A percentile compares a stretch with the other conserved stretches of the same genome.
Conservation (phyloP, 2,888 invertebrate genomes). For the Nineta flava region DNA sequence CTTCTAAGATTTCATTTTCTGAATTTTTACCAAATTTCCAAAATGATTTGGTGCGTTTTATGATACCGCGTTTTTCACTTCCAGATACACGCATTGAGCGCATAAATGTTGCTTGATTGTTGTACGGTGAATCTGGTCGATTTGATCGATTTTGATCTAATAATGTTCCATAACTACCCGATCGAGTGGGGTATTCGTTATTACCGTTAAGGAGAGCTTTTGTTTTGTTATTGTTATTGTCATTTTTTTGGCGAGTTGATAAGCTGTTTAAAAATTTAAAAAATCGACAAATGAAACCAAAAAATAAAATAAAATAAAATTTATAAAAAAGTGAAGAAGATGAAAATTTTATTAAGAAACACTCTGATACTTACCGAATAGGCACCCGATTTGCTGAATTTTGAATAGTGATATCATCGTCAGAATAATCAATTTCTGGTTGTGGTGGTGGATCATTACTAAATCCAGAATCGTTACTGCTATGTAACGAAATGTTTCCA, state of each 20-base stretch:
- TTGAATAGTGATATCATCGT: conserved; percentile 57
- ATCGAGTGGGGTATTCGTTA: conserved; percentile 20
- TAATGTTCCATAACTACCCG: conserved; percentile 25
- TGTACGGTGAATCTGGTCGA: conserved; percentile 27
- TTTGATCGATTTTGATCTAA: conserved; percentile 15
- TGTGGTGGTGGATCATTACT: conserved; percentile 77
- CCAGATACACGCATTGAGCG: conserved; percentile 30
- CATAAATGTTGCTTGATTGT: conserved; percentile 35
- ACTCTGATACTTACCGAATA: conserved; percentile 28
- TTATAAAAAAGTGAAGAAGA: conserved; percentile 16
- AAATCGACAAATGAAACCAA: no score
- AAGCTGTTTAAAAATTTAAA: not conserved
- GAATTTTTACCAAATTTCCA: conserved; percentile 67
- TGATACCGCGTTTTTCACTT: conserved; percentile 44
- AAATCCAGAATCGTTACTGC: conserved; percentile 84
- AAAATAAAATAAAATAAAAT: conserved; percentile 13
- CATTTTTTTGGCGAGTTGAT: conserved; percentile 14
- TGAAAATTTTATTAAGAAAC: conserved; percentile 4
- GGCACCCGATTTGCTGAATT: conserved; percentile 36
- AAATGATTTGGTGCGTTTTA: conserved; percentile 71
- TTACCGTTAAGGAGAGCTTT: conserved; percentile 3
- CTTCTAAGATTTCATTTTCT: conserved; percentile 62
- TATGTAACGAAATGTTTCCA: conserved; percentile 66
- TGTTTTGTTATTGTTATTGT: conserved; percentile 19
- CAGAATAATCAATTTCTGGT: conserved; percentile 81